Base-by-base conservation (phyloP, 2,113 vertebrate genomes). In the Chloropsis hardwickii region DNA sequence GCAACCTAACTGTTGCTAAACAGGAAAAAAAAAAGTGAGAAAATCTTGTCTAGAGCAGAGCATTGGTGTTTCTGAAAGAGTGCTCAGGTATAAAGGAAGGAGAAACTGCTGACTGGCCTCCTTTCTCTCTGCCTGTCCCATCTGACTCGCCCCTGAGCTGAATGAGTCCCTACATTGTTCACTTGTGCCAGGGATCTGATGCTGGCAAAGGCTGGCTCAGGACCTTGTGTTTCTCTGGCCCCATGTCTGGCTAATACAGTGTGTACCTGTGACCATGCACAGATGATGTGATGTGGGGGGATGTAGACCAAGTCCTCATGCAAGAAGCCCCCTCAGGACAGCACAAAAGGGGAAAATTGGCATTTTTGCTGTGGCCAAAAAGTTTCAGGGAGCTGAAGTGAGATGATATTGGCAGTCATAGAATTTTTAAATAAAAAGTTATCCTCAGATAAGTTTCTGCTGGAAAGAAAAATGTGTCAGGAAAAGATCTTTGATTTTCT, bases 201-300 rank as follows among this genome's bases (percentile, higher is more conserved):
- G 24, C 45, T 25, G 33, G 62, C 48, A 48, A 58, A 77, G 31
- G 28, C 28, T 69, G 47, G 14, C 48, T 81, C 37, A 22, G 78
- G 42, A 44, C 6, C 4, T 13, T 19, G 48, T 35, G 16, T 39
- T 60, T n/a, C 57, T 47, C 29, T 62, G 47, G 23, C 16, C 40
- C 33, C 10, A 0, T 3, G 27, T 60, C 23, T 11, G 15, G 40
- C 57, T 77, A 11, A 20, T 23, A 6, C 20, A 47, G 31, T 0
- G 2, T 16, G 10, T 13, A 3, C 14, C 42, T 5, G 27, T 51
- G 65, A 25, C 51, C 14, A 17, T 3, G 3, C 0, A 3, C 4
- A 5, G 27, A 45, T 9, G 3, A 24, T 19, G 50, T 0, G 5
- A 19, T 9, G 6, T 4, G 28, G 24, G 24, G 31, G 40, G 27